Base-by-base conservation (phyloP, 2,888 invertebrate genomes). In the Ophioninae sp. region DNA sequence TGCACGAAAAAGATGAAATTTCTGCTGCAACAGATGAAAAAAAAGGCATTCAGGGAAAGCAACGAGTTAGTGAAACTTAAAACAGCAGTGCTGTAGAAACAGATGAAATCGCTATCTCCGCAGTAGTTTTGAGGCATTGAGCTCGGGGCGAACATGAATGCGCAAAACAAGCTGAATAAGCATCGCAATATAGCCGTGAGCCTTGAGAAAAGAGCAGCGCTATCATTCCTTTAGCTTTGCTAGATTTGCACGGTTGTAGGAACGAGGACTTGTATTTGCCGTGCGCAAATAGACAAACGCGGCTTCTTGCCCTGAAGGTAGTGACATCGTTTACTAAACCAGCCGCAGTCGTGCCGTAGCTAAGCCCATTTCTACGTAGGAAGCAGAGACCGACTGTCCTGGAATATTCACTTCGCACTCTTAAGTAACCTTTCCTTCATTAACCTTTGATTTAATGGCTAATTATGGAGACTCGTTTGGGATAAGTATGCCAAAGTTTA, bases 191-290 rank as follows among this genome's bases (percentile, higher is more conserved):
- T 71, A 23, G 39, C 74, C 77, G 65, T 72, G 63, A 78, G 81
- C 75, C 78, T 79, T 69, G 56, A 61, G 73, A 71, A 81, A 81
- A 84, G 81, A 79, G 81, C 84, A 84, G 67, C 81, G 39, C 67
- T 68, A 69, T 63, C 58, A 41, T 73, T 69, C 30, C 13, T 23
- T 39, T 63, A 23, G 30, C 51, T 51, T 7, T 30, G 22, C 77
- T 41, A 68, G 67, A 56, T 72, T 64, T 61, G 67, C 71, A 61
- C 71, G 30, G 41, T 75, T 71, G 81, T 81, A 81, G 78, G 61
- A 58, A 61, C 51, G 81, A 75, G 67, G 73, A 72, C 71, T 84
- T 72, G 77, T 84, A 81, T 84, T 84, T 84, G 84, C 81, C 75
- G 71, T 59, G 71, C 67, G 84, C 77, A 84, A 84, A 84, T 81